Base-by-base conservation (phyloP, 2,113 vertebrate genomes). In the Loxodonta africana region DNA sequence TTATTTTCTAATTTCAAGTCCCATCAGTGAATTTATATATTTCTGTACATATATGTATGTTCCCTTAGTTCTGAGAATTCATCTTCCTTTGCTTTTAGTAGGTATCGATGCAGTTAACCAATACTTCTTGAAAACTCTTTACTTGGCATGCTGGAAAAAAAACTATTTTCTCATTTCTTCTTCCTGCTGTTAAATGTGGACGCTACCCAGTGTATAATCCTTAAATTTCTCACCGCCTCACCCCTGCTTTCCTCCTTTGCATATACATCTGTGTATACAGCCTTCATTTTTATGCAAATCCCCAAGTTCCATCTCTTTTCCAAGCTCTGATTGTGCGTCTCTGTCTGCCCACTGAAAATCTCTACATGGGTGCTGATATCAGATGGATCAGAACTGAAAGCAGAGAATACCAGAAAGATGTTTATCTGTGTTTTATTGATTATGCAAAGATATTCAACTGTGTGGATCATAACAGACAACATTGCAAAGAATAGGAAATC, bases 241-340 rank as follows among this genome's bases (percentile, higher is more conserved):
- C 30, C 37, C 2, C 21, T 21, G 10, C 53, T 44, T 10, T 37
- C 12, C 18, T 25, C 41, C 46, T 65, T 46, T 26, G 23, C 18
- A 60, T 6, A 4, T 7, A 6, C 0, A 1, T 65, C 14, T 8
- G 7, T 44, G 33, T 48, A 2, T 15, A 3, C 7, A 1, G 15
- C 1, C 11, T 41, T 26, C 30, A 28, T 51, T 5, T 9, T 62
- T 21, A 4, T 10, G 26, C 37, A 41, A 2, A 46, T 21, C 30
- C 28, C n/a, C 20, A 60, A 2, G 33, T 30, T 20, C 8, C 0
- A 4, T 33, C 25, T 21, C 30, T 7, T 60, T 15, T 6, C 28
- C 0, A 5, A 44, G 41, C 69, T 88, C 44, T 14, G 14, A 15
- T 18, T 51, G 25, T 63, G 26, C 12, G 1, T 85, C 11, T 57